Evolutionary conservation across 2,888 invertebrate genomes (phyloP).

Genomic region (Pammene fasciana): DNA sequence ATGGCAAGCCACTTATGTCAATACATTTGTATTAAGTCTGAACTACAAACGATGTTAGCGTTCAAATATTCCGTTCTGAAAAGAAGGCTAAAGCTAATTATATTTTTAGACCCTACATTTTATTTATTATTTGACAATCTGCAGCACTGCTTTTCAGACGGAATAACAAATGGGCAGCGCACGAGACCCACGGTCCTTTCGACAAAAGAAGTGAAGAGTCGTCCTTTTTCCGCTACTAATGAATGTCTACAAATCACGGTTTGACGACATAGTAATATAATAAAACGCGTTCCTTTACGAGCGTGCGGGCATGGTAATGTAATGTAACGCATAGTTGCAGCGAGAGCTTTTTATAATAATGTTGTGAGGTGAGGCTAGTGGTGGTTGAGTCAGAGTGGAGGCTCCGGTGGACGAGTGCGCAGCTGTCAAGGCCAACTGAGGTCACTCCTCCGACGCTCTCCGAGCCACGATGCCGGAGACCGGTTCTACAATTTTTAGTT

Average conservation of each 20-base stretch:
- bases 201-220: slow-evolving; percentile 28
- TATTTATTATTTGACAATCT: slow-evolving; percentile 18
- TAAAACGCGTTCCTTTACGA: slow-evolving; percentile 43
- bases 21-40: slow-evolving; percentile 59
- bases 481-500: slow-evolving; percentile 82
- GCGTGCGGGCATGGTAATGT: slow-evolving; percentile 53
- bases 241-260: slow-evolving; percentile 68
- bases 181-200: slow-evolving; percentile 27
- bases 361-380: slow-evolving; percentile 76
- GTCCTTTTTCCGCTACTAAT: slow-evolving; percentile 51
- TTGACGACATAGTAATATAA: slow-evolving; percentile 54
- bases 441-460: slow-evolving; percentile 82
- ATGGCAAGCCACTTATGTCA: slow-evolving; percentile 71
- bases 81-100: background rate
- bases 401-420: slow-evolving; percentile 70
- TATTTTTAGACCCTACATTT: slow-evolving; percentile 1
- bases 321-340: slow-evolving; percentile 75
- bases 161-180: slow-evolving; percentile 24
- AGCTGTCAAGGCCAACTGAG: slow-evolving; percentile 83
- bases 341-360: slow-evolving; percentile 71
- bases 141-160: slow-evolving; percentile 22
- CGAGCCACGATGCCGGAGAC: slow-evolving; percentile 77
- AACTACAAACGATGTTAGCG: slow-evolving; percentile 25
- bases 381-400: slow-evolving; percentile 73
- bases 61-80: background rate